Evolutionary conservation across 2,888 invertebrate species (phyloP), one percentile per base, ranked within the genome.

Genomic region (Lasioglossum lativentre): DNA sequence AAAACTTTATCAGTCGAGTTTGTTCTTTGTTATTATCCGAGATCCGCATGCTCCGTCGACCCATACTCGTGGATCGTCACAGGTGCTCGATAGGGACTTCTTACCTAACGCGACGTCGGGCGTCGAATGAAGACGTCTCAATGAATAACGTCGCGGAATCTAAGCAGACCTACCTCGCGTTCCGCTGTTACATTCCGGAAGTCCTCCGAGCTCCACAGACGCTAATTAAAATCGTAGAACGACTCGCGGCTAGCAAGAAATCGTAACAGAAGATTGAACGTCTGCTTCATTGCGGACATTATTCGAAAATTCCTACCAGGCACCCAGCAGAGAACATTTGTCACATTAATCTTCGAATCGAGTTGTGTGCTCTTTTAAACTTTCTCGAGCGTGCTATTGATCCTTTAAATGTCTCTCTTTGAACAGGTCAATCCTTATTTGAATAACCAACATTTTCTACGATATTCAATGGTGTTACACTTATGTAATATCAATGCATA

Each of bases 61-160:
- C 47, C 47, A 23, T 23, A 52, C 23, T 52, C 8, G 8, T 8
- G 47, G 8, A 2, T 47, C 19, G 47, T 23, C 47, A 23, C 6
- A 6, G 6, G 0, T 23, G 19, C 23, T 23, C 47, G 23, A 52
- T 52, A 16, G 63, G 30, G 38, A 76, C 82, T 77, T 73, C 84
- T 83, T 30, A 47, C 27, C 27, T 78, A 78, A 86, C 82, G 82
- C 79, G 76, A 78, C 72, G 75, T 79, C 23, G 38, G 38, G 59
- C 68, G 23, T 77, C 68, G 71, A 86, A 90, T 90, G 85, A 88
- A 91, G 89, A 91, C 89, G 85, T 91, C 89, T 72, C 78, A 78
- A 73, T 38, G 45, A 78, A 85, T 85, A 86, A 83, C 82, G 68
- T 68, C 74, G 77, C 59, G 82, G 83, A 84, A 89, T 89, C 86